phyloP scores from a whole-genome alignment of 2,797 vertebrate genomes.

The Coregonus suidteri region DNA sequence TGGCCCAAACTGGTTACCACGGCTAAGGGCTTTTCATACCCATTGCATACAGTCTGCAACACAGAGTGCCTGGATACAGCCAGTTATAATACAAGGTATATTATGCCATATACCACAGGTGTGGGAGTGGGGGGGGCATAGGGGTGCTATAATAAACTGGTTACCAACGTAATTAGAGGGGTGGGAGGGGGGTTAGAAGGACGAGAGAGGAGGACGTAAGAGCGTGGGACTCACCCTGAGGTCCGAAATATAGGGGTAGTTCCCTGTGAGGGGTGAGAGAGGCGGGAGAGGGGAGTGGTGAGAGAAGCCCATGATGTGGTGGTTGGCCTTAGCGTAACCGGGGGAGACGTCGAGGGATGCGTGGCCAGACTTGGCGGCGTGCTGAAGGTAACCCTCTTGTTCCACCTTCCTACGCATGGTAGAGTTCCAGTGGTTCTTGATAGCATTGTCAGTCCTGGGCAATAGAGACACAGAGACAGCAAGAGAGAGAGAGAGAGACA shows the following conservation, averaged over 20 bases:
- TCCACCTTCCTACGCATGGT: slow-evolving; percentile 99
- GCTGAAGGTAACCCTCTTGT: slow-evolving; percentile 97
- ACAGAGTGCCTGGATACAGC: too few species aligned
- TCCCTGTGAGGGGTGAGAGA: slow-evolving; percentile 77
- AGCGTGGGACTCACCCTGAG: slow-evolving; percentile 82
- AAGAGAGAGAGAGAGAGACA: background rate
- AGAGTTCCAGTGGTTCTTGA: slow-evolving; percentile 99
- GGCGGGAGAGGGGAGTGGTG: slow-evolving; percentile 77
- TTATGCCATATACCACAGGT: too few species aligned
- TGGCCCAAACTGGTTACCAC: too few species aligned
- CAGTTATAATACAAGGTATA: too few species aligned
- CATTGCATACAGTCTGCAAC: too few species aligned
- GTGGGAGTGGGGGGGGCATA: too few species aligned
- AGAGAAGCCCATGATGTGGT: slow-evolving; percentile 77
- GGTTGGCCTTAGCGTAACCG: slow-evolving; percentile 82
- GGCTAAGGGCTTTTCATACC: too few species aligned
- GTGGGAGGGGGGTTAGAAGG: background rate
- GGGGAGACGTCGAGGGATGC: slow-evolving; percentile 78
- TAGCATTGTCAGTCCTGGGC: slow-evolving; percentile 96
- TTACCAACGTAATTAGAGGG: too few species aligned
- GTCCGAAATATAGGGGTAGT: slow-evolving; percentile 87
- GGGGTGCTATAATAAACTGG: too few species aligned
- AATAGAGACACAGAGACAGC: too few species aligned
- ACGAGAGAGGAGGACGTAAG: background rate
- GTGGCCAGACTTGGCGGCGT: slow-evolving; percentile 41